These are phyloP conservation scores for Calonectris borealis DNA, from an alignment of 2,113 vertebrate genomes.

Conservation along the genomic window DNA sequence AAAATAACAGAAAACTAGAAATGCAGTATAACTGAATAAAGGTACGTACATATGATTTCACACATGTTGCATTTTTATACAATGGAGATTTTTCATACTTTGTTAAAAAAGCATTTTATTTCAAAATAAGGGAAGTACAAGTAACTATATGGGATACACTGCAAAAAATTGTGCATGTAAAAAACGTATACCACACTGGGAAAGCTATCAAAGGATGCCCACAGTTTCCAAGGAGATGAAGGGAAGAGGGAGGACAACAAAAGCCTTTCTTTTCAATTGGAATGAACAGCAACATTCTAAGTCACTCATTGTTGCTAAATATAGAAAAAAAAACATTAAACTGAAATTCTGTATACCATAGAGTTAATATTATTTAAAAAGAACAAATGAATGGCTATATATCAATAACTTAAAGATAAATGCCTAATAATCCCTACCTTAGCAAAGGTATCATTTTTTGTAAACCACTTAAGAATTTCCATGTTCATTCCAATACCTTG, in stretches of 20 bases:
- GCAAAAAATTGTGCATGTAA: not conserved
- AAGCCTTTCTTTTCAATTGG: not conserved
- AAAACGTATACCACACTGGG: not conserved
- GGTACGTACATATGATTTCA: not conserved
- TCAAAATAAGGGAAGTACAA: not conserved
- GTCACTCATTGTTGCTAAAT: conserved; percentile 12
- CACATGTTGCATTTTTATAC: not conserved
- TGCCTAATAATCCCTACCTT: conserved; percentile 51
- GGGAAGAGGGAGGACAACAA: not conserved
- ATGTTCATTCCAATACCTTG: conserved; percentile 28
- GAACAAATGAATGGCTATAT: not conserved
- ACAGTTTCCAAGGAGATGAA: conserved; percentile 59
- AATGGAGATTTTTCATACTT: not conserved
- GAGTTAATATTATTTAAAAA: not conserved
- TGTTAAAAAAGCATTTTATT: not conserved
- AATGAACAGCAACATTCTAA: not conserved
- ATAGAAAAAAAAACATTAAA: not conserved
- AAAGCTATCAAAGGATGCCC: conserved; percentile 4
- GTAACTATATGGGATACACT: not conserved
- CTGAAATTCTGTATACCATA: not conserved
- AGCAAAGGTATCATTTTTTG: conserved; percentile 31
- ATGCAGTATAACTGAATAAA: not conserved
- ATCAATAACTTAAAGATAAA: not conserved
- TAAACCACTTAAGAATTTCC: conserved; percentile 56
- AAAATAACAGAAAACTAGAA: conserved; percentile 25